Percentiles rank a stretch among this genome's conserved stretches.
Evolutionary conservation across 2,113 vertebrate genomes (phyloP).

Genomic region (Anolis carolinensis): DNA sequence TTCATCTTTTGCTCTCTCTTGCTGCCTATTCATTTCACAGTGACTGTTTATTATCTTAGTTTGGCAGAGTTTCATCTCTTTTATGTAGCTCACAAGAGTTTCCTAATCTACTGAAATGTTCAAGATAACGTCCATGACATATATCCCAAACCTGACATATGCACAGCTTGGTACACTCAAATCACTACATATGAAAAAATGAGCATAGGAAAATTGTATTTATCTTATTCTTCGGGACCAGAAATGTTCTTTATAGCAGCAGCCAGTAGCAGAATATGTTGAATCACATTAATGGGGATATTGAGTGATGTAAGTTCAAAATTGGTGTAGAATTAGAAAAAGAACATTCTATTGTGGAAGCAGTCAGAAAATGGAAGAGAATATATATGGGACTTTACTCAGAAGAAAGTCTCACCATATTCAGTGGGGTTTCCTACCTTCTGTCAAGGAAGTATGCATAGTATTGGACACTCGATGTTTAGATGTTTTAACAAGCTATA

Average conservation of each 20-base stretch:
- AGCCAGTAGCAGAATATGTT: neutral
- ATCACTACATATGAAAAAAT: neutral
- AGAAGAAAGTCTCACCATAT: too few relatives aligned
- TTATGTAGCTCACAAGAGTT: neutral
- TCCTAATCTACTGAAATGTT: neutral
- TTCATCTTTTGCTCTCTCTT: neutral
- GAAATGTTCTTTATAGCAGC: neutral
- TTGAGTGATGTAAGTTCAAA: neutral
- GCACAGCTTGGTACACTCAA: neutral
- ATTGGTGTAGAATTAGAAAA: neutral
- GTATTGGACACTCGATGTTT: neutral
- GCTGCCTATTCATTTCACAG: neutral
- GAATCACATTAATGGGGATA: neutral
- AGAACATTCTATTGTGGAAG: neutral
- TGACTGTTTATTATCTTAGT: neutral
- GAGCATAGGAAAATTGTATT: neutral
- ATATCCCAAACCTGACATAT: neutral
- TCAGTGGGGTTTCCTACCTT: neutral
- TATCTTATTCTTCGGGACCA: neutral
- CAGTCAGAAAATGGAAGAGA: neutral
- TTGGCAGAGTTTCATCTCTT: neutral
- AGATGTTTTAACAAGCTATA: too few relatives aligned
- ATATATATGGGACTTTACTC: neutral
- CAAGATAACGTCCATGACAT: neutral
- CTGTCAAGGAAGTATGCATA: neutral